Conservation (phyloP, 1,140 invertebrate genomes). For the Drosophila dunni region DNA sequence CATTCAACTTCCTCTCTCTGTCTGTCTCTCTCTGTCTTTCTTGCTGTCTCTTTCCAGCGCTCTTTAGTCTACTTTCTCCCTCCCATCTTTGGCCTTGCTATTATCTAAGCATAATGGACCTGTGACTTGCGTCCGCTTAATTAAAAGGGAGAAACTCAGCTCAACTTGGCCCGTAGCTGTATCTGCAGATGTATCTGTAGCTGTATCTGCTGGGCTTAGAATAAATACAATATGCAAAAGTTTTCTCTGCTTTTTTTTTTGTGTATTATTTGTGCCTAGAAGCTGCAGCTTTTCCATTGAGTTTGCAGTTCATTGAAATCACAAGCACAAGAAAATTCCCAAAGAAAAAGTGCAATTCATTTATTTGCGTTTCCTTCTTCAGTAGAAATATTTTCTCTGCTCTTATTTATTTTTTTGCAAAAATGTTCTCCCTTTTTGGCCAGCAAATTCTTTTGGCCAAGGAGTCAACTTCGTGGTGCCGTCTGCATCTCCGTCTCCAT, state of each 20-base stretch:
- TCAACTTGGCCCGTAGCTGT: not conserved
- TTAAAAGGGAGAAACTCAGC: conserved; percentile 61
- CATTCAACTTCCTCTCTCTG: conserved; percentile 5
- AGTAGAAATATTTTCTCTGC: conserved; percentile 28
- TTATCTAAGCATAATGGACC: conserved; percentile 77
- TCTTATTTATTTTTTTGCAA: conserved; percentile 14
- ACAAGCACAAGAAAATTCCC: conserved; percentile 64
- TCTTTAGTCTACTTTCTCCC: conserved; percentile 2
- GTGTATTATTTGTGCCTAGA: conserved; percentile 20
- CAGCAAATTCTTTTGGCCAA: conserved; percentile 59
- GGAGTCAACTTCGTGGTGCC: conserved; percentile 43
- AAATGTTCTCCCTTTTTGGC: conserved; percentile 45
- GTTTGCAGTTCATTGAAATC: conserved; percentile 72
- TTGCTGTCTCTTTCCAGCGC: not conserved
- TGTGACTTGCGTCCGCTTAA: conserved; percentile 74
- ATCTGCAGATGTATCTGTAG: conserved; percentile 4
- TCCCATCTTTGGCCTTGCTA: conserved; percentile 52
- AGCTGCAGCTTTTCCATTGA: conserved; percentile 58
- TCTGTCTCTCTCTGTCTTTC: not conserved
- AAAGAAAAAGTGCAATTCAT: conserved; percentile 83
- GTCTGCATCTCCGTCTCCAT: conserved; percentile 10
- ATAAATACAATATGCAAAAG: conserved; percentile 79
- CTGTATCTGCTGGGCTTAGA: conserved; percentile 68
- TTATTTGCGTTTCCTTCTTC: conserved; percentile 82
- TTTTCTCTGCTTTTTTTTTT: conserved; percentile 47